Base-by-base conservation (phyloP, 2,797 vertebrate species). In the Dipus sagitta region DNA sequence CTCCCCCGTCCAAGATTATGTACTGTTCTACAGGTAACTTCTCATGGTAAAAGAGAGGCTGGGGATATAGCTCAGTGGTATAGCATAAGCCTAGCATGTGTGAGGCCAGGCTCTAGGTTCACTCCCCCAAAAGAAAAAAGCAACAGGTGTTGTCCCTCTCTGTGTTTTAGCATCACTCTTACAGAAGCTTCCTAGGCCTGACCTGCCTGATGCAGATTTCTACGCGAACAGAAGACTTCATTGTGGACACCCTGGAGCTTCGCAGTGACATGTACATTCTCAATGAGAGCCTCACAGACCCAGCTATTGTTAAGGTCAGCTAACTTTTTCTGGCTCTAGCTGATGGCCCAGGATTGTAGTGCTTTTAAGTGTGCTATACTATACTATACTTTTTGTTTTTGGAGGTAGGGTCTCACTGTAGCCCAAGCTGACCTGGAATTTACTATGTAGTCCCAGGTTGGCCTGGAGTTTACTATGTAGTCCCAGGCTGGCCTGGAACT, bases 151-250 rank as follows among this genome's bases (percentile, higher is more conserved):
- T 34, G 54, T 21, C 42, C 24, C 18, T 64, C 76, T 8, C 0
- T 79, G 1, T n/a, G 64, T 62, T 6, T 0, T 96, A 99, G 99
- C 99, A 99, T 95, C 99, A 99, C 97, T 99, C 99, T 47, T 99
- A 99, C 97, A 98, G 99, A 96, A 99, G 98, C 95, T 99, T 99
- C 97, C 98, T 99, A 0, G 99, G 99, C 88, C 96, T 99, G 92
- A 99, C 99, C 0, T 99, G 98, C 94, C 98, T 99, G 96, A 99
- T 99, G 99, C 99, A 99, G 96, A 99, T 99, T 95, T 99, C 99
- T 77, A 99, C 99, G 28, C 98, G 99, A 24, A 98, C 98, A 0
- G 99, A 99, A 88, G 99, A 99, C 91, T 99, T 99, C 96, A 98
- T 99, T 68, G 96, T 99, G 0, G 99, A 99, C 79, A 97, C 99